A percentile compares a stretch with the other conserved stretches of the same genome.
Evolutionary conservation across 2,113 vertebrate genomes (phyloP).

Genomic region (Mellivora capensis): DNA sequence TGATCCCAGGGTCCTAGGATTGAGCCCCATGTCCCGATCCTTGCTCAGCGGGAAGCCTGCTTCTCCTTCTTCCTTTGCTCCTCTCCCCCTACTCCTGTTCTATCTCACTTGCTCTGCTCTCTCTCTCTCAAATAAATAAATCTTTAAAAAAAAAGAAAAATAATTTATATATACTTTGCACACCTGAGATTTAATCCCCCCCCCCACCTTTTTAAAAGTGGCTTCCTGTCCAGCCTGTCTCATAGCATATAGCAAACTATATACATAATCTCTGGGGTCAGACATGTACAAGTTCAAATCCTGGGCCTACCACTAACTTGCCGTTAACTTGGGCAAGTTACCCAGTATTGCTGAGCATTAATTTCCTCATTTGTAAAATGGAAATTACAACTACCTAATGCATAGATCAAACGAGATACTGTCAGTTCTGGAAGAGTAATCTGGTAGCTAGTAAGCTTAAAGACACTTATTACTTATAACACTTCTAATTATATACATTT

Average conservation of each 20-base stretch:
- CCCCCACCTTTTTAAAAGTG: neutral
- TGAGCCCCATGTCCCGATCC: too few relatives aligned
- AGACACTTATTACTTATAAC: neutral
- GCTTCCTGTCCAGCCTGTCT: neutral
- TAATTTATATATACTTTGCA: neutral
- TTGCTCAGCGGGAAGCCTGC: too few relatives aligned
- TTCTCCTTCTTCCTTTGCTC: too few relatives aligned
- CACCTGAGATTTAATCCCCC: neutral
- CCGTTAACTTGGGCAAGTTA: neutral
- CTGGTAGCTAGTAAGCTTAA: neutral
- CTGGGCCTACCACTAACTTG: neutral
- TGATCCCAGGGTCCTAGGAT: too few relatives aligned
- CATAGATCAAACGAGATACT: neutral
- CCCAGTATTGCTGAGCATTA: neutral
- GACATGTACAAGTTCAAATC: neutral
- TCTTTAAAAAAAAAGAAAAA: neutral
- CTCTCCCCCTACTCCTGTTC: too few relatives aligned
- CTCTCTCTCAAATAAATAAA: neutral
- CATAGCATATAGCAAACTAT: neutral
- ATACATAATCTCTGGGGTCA: neutral
- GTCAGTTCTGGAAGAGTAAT: neutral
- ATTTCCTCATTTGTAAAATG: slow-evolving; percentile 1
- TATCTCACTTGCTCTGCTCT: too few relatives aligned
- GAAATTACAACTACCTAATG: neutral
- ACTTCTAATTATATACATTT: neutral